These are phyloP conservation scores for Drosophila ficusphila DNA, from an alignment of 1,140 invertebrate species.

Conservation along the genomic window DNA sequence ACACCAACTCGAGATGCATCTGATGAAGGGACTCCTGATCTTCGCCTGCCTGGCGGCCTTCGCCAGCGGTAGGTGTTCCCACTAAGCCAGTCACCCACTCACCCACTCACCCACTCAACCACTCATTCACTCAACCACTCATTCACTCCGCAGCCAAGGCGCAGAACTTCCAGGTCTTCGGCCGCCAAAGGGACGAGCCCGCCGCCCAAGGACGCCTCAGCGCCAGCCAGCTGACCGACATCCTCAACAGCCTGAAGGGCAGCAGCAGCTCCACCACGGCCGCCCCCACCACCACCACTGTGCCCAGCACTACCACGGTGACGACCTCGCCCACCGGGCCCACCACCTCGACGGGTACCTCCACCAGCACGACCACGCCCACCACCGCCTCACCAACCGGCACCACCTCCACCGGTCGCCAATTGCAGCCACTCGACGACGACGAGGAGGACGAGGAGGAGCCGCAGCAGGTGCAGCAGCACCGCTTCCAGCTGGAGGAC, in stretches of 20 bases:
- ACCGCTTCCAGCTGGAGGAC: conserved; percentile 14
- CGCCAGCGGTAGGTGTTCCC: conserved; percentile 48
- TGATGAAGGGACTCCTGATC: conserved; percentile 55
- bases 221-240: conserved; percentile 48
- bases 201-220: conserved; percentile 57
- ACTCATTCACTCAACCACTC: no score
- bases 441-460: conserved; percentile 20
- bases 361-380: conserved; percentile 1
- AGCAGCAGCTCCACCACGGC: background rate
- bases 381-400: background rate
- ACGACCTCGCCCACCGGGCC: conserved; percentile 5
- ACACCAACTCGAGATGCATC: conserved; percentile 43
- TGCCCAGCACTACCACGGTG: background rate
- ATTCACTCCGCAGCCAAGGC: conserved; percentile 46
- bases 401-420: background rate
- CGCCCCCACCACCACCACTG: conserved; percentile 8
- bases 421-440: conserved; percentile 1
- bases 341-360: conserved; percentile 23
- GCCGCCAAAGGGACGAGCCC: conserved; percentile 44
- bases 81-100: background rate
- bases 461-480: background rate
- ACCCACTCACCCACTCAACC: no score
- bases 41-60: conserved; percentile 58
- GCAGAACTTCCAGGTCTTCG: conserved; percentile 38
- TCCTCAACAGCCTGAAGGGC: conserved; percentile 43